phyloP scores from a whole-genome alignment of 2,888 invertebrate genomes.

The Caenorhabditis sp. region DNA sequence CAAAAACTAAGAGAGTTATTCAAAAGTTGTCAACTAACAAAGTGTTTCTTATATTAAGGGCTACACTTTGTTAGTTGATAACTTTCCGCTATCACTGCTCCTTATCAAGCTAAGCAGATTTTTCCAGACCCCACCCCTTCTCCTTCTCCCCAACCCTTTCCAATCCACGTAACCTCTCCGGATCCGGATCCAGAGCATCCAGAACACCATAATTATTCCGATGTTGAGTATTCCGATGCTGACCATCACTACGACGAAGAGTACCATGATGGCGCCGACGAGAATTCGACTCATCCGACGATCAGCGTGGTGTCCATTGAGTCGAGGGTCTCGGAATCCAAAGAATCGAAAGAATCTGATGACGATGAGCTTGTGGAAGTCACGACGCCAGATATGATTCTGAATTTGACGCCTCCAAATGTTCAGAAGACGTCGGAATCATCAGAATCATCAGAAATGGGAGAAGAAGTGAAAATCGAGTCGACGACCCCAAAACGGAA shows the following conservation, averaged over 20 bases:
- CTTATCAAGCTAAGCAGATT: too few species aligned
- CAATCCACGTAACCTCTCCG: too few species aligned
- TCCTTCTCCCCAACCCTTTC: too few species aligned
- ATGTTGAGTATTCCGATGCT: slow-evolving; percentile 39
- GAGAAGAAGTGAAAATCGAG: slow-evolving; percentile 18
- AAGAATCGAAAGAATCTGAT: not conserved
- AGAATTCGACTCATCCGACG: slow-evolving; percentile 49
- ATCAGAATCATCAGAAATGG: slow-evolving; percentile 4
- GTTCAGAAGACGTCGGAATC: not conserved
- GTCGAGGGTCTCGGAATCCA: slow-evolving; percentile 10
- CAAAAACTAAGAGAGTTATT: not conserved
- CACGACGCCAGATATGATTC: slow-evolving; percentile 34
- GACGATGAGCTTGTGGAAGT: slow-evolving; percentile 41
- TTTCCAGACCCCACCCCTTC: too few species aligned
- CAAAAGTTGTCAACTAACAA: slow-evolving; percentile 1
- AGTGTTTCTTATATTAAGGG: not conserved
- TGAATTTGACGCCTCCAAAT: slow-evolving; percentile 33
- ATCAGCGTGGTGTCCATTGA: slow-evolving; percentile 61
- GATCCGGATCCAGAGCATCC: slow-evolving; percentile 21
- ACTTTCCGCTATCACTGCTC: too few species aligned
- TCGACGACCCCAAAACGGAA: slow-evolving; percentile 54
- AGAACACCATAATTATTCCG: slow-evolving; percentile 6
- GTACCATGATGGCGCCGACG: slow-evolving; percentile 35
- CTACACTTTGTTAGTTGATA: not conserved
- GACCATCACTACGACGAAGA: slow-evolving; percentile 52